phyloP scores from a whole-genome alignment of 2,888 invertebrate species.

The Octonoba sinensis region DNA sequence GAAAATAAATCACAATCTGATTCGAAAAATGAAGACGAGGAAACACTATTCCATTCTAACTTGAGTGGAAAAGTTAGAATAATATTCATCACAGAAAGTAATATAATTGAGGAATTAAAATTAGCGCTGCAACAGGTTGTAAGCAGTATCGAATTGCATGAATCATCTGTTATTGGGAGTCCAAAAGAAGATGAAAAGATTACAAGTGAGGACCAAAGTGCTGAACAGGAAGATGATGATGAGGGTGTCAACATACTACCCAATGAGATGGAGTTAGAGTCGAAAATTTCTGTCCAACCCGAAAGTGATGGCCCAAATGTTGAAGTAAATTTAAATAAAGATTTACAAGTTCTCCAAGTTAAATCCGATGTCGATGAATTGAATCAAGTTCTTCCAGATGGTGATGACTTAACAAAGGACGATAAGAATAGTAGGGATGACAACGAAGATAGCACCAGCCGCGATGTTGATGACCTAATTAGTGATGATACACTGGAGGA shows the following conservation, averaged over 20 bases:
- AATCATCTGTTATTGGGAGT: background rate
- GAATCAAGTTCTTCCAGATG: background rate
- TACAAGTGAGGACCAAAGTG: constrained; percentile 1
- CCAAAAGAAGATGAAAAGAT: background rate
- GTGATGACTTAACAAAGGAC: background rate
- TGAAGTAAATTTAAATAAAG: background rate
- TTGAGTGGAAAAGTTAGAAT: constrained; percentile 39
- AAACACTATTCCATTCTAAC: constrained; percentile 26
- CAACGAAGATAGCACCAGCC: constrained; percentile 43
- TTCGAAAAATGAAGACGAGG: constrained; percentile 6
- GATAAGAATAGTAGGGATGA: constrained; percentile 20
- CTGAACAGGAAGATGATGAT: constrained; percentile 11
- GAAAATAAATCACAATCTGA: constrained; percentile 31
- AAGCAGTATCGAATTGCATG: background rate
- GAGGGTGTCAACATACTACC: too few species aligned
- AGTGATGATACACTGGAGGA: constrained; percentile 44
- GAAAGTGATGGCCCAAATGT: too few species aligned
- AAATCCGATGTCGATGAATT: background rate
- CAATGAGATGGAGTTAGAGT: background rate
- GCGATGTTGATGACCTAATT: constrained; percentile 44
- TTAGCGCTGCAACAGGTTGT: constrained; percentile 16
- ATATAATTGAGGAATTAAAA: constrained; percentile 36
- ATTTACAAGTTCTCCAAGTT: background rate
- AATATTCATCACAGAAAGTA: constrained; percentile 44
- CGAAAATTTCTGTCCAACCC: too few species aligned